Conservation (phyloP, 2,888 invertebrate species). For the Papilio demoleus region DNA sequence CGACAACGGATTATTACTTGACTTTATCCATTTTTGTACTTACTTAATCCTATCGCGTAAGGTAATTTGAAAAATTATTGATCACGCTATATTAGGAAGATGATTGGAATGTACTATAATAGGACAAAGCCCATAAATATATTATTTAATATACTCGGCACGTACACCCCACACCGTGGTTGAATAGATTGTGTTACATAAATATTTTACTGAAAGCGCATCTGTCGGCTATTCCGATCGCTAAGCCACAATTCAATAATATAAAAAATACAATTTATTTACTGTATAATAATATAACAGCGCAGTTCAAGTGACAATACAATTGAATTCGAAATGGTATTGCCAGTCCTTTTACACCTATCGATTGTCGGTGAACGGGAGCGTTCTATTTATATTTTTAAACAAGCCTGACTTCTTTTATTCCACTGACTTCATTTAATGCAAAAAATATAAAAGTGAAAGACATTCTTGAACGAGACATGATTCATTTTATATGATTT, state of each 20-base stretch:
- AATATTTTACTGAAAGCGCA: conserved; percentile 11
- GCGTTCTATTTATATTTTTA: conserved; percentile 39
- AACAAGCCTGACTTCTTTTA: conserved; percentile 40
- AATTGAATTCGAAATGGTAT: conserved; percentile 32
- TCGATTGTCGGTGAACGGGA: conserved; percentile 30
- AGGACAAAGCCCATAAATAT: not conserved
- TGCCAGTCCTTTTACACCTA: conserved; percentile 34
- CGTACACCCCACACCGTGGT: conserved; percentile 4
- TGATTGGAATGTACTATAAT: not conserved
- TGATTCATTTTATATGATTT: conserved; percentile 33
- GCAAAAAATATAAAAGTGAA: conserved; percentile 34
- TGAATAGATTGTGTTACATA: conserved; percentile 19
- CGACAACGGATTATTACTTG: no score
- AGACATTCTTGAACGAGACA: conserved; percentile 29
- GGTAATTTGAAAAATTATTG: not conserved
- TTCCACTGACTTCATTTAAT: conserved; percentile 29
- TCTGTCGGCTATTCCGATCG: conserved; percentile 15
- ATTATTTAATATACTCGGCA: conserved; percentile 12
- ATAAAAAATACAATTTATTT: conserved; percentile 25
- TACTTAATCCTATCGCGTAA: no score
- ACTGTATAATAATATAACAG: conserved; percentile 25
- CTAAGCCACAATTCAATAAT: conserved; percentile 21
- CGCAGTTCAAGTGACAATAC: conserved; percentile 32
- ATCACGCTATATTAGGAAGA: not conserved
- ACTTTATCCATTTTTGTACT: no score